Conservation (phyloP, 2,888 invertebrate species). For the Patella ulyssiponensis region DNA sequence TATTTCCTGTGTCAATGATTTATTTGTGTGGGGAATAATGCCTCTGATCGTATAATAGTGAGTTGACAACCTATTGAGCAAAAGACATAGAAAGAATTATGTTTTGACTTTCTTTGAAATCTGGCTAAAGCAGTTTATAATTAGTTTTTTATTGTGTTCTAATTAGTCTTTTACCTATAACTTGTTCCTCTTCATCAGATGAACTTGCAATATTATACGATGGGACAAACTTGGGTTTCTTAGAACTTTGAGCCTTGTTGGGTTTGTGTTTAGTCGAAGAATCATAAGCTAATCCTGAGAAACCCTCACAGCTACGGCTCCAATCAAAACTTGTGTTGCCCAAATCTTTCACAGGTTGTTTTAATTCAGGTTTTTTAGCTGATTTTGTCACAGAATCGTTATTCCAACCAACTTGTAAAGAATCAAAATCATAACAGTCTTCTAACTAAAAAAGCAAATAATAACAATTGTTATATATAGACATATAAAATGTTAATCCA, state of each 20-base stretch:
- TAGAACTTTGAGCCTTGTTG: neutral
- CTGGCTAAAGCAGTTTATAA: too few species aligned
- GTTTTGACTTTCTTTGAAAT: too few species aligned
- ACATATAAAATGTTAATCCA: too few species aligned
- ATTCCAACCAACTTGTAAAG: neutral
- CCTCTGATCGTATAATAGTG: too few species aligned
- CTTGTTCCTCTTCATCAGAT: neutral
- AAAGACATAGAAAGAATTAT: too few species aligned
- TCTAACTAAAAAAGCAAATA: neutral
- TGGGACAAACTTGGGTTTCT: neutral
- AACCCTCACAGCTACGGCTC: neutral
- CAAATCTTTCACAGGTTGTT: neutral
- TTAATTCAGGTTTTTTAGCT: neutral
- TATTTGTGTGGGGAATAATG: too few species aligned
- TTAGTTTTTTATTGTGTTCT: neutral
- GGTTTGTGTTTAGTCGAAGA: neutral
- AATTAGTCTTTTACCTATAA: neutral
- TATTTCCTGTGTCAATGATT: too few species aligned
- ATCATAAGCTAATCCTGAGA: neutral
- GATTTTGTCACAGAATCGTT: neutral
- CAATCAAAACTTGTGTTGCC: constrained; percentile 3
- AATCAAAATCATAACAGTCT: constrained; percentile 1
- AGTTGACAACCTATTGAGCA: too few species aligned
- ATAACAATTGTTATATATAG: neutral
- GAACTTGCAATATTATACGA: neutral